Percentiles rank a stretch among this genome's conserved stretches.
Evolutionary conservation across 2,888 invertebrate genomes (phyloP).

Genomic region (Hedya salicella): DNA sequence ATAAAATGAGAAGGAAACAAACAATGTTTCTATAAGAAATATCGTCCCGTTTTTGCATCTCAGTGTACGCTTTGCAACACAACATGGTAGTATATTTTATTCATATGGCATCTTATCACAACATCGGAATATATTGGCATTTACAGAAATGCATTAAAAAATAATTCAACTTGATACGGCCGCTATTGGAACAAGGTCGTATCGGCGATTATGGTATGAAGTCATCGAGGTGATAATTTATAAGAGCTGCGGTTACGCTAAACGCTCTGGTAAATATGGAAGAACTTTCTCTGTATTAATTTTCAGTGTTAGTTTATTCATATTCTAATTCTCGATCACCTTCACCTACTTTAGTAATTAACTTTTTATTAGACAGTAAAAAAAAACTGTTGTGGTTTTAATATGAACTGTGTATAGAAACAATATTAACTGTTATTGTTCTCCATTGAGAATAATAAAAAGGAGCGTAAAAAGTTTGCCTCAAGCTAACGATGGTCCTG

Average conservation of each 20-base stretch:
- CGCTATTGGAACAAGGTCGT: constrained; percentile 39
- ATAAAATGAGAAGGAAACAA: constrained; percentile 29
- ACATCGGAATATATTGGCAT: constrained; percentile 21
- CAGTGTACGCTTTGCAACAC: constrained; percentile 11
- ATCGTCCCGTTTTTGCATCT: constrained; percentile 9
- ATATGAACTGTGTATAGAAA: background rate
- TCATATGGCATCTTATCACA: constrained; percentile 14
- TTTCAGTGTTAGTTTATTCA: constrained; percentile 18
- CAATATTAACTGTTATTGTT: constrained; percentile 4
- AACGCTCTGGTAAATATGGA: constrained; percentile 49
- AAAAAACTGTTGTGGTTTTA: too few species aligned
- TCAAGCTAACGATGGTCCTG: constrained; percentile 2
- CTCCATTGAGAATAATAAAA: too few species aligned
- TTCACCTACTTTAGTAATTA: constrained; percentile 17
- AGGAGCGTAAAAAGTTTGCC: constrained; percentile 10
- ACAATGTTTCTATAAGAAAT: constrained; percentile 5
- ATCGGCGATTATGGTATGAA: constrained; percentile 38
- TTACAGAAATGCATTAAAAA: constrained; percentile 20
- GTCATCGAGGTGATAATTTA: constrained; percentile 40
- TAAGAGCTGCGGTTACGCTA: constrained; percentile 50
- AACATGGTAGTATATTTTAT: constrained; percentile 15
- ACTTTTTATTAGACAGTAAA: constrained; percentile 3
- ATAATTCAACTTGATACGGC: constrained; percentile 17
- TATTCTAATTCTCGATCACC: background rate
- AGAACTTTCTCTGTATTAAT: constrained; percentile 50